These are phyloP conservation scores for Frieseomelitta varia DNA, from an alignment of 1,140 invertebrate species.

Conservation along the genomic window DNA sequence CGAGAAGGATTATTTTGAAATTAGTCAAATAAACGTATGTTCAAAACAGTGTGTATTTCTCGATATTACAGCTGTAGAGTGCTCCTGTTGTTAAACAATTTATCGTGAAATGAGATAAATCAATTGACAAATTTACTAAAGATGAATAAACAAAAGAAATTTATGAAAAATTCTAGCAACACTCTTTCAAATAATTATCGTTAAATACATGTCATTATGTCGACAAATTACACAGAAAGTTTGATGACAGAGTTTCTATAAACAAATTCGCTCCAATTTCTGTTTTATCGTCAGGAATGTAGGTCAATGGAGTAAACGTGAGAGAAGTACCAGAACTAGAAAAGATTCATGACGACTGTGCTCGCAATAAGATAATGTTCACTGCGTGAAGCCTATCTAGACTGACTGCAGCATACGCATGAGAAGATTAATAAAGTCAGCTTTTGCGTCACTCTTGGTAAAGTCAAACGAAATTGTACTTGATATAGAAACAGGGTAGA, in stretches of 20 bases:
- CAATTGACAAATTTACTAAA: background rate
- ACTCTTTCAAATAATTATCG: background rate
- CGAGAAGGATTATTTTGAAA: background rate
- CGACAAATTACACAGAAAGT: background rate
- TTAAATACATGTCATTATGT: background rate
- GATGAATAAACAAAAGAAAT: background rate
- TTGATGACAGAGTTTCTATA: conserved; percentile 21
- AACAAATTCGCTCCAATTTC: conserved; percentile 39
- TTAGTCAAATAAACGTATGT: background rate
- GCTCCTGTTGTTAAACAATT: too few relatives aligned
- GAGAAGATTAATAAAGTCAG: conserved; percentile 30
- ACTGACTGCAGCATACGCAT: background rate
- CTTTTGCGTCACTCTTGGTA: conserved; percentile 11
- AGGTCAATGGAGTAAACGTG: conserved; percentile 49
- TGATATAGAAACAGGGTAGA: background rate
- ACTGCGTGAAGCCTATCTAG: conserved; percentile 42
- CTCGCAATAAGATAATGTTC: conserved; percentile 51
- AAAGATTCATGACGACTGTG: conserved; percentile 49
- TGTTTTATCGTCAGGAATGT: conserved; percentile 31
- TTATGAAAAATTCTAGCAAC: background rate
- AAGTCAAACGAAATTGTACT: background rate
- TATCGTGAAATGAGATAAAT: too few relatives aligned
- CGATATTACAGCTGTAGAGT: background rate
- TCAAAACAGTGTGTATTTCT: background rate
- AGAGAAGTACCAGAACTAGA: conserved; percentile 54